phyloP scores from a whole-genome alignment of 2,888 invertebrate genomes.

The Microctonus aethiopoides region DNA sequence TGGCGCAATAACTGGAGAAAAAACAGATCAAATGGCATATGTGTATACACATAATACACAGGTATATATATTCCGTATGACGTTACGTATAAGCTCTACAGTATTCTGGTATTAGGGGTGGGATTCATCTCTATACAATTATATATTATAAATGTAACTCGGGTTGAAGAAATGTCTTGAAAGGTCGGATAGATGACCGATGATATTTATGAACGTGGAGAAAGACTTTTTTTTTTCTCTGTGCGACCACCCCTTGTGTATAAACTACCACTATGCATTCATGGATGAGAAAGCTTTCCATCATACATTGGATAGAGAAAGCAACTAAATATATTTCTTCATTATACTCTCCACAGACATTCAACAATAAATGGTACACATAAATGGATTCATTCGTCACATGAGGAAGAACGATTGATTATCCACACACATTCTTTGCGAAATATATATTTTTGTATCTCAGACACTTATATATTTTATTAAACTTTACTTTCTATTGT shows the following conservation, averaged over 20 bases:
- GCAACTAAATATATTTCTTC: neutral
- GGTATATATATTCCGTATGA: slow-evolving; percentile 33
- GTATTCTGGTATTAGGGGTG: neutral
- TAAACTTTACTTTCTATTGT: slow-evolving; percentile 2
- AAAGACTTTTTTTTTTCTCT: slow-evolving; percentile 37
- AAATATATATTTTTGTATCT: slow-evolving; percentile 13
- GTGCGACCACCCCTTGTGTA: slow-evolving; percentile 24
- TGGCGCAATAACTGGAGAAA: slow-evolving; percentile 46
- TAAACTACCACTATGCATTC: slow-evolving; percentile 16
- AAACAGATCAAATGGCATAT: slow-evolving; percentile 13
- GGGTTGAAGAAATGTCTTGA: slow-evolving; percentile 30
- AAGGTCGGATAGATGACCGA: slow-evolving; percentile 28
- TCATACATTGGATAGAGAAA: neutral
- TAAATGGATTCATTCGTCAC: slow-evolving; percentile 8
- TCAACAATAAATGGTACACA: neutral
- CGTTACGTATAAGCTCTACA: neutral
- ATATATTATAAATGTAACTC: slow-evolving; percentile 25
- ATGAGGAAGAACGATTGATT: neutral
- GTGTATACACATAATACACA: slow-evolving; percentile 13
- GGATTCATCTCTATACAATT: neutral
- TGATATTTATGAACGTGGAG: slow-evolving; percentile 42
- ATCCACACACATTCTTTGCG: neutral
- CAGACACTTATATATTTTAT: neutral
- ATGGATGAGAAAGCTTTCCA: slow-evolving; percentile 14
- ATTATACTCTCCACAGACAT: neutral